Percentiles rank a stretch among this genome's conserved stretches.
These are phyloP conservation scores for Mythimna impura DNA, from an alignment of 2,888 invertebrate genomes.

Conservation along the genomic window DNA sequence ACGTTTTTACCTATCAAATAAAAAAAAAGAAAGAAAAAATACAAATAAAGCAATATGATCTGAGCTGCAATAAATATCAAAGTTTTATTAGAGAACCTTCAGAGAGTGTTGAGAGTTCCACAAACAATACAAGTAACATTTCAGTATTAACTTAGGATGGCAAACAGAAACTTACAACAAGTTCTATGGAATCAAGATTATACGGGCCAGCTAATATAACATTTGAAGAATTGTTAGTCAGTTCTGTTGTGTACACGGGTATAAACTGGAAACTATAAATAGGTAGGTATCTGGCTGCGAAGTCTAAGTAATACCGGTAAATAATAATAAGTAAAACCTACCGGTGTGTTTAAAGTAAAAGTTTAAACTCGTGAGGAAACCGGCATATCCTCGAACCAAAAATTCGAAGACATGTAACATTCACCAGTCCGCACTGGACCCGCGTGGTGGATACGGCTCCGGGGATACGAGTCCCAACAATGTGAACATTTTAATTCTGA, in stretches of 20 bases:
- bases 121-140: constrained; percentile 61
- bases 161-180: constrained; percentile 62
- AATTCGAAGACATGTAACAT: too few species aligned
- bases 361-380: too few species aligned
- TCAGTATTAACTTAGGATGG: constrained; percentile 64
- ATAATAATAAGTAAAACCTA: too few species aligned
- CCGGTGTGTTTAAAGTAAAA: too few species aligned
- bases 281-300: not conserved
- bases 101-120: constrained; percentile 51
- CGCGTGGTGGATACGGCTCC: too few species aligned
- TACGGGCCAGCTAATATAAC: constrained; percentile 48
- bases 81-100: constrained; percentile 58
- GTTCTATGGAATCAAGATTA: constrained; percentile 57
- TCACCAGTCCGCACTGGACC: too few species aligned
- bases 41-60: constrained; percentile 33
- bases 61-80: constrained; percentile 61
- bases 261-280: not conserved
- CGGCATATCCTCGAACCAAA: too few species aligned
- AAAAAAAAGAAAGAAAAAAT: constrained; percentile 8
- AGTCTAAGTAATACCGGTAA: not conserved
- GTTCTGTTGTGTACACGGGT: constrained; percentile 6
- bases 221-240: constrained; percentile 30
- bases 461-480: too few species aligned
- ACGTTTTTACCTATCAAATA: not conserved
- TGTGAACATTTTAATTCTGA: too few species aligned